Evolutionary conservation across 1,140 invertebrate genomes (phyloP), one percentile per base, ranked within the genome.

Genomic region (Penaeus japonicus): DNA sequence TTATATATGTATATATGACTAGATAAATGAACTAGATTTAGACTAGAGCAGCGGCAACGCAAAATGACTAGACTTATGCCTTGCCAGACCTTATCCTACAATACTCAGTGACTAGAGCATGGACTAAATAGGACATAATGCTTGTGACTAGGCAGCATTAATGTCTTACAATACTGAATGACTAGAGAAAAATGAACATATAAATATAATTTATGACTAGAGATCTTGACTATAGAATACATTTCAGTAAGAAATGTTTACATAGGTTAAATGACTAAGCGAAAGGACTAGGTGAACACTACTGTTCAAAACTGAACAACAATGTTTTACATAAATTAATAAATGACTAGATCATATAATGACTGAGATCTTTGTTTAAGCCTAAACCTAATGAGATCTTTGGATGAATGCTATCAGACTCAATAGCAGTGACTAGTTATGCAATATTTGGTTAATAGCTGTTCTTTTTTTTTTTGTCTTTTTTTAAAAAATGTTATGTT

Each of bases 401-500:
- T 32, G 73, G 35, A 20, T 30, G 30, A n/a, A n/a, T n/a, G n/a
- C n/a, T n/a, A n/a, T n/a, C n/a, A 4, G 18, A 77, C 17, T 39
- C 12, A 39, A 39, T 39, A 39, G 12, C 12, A 39, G 35, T 77
- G 73, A 77, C 73, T 77, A 77, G 73, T 30, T 77, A n/a, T 24
- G n/a, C 39, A 59, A 47, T 84, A 59, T 84, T 85, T 55, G 84
- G 77, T 78, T 79, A 57, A 17, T 80, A 55, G 77, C 35, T 84
- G 57, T 24, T 54, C 24, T 20, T 57, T 53, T 62, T 79, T 85
- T 54, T 86, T 79, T 86, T 86, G 32, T 55, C 20, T 80, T 65
- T 86, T 85, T 73, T 70, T 73, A 62, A 27, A 73, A 78, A 78
- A 85, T 32, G 75, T 30, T 79, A 55, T 86, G 57, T 79, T 39